Base-by-base conservation (phyloP, 1,140 invertebrate species). In the Heliconius hermathena region DNA sequence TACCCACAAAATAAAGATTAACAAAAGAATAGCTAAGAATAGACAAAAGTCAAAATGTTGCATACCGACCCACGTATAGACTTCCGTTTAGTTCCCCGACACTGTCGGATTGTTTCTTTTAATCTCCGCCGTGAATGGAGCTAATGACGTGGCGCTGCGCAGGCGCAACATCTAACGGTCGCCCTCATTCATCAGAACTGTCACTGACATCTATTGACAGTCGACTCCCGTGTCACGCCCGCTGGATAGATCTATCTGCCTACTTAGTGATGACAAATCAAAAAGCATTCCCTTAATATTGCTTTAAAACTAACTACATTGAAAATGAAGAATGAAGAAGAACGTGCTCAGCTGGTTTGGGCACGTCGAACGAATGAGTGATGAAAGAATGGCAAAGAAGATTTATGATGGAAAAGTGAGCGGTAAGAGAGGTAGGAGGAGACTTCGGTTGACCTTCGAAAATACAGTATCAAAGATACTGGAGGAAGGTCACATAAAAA, bases 191-290 rank as follows among this genome's bases (percentile, higher is more conserved):
- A 93, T 93, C 93, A 93, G 87, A 88, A 87, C 88, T 92, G 91
- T 93, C 93, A 92, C 87, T 89, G 91, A 90, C 93, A 93, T 92
- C 91, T 94, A 94, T 94, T 93, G 93, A 91, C 91, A 92, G 89
- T 83, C 85, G 83, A 87, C 90, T 91, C 87, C 87, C 88, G 88
- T 88, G 88, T 85, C 85, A 91, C 86, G 90, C 90, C 90, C 82
- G 84, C 83, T 83, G 76, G 57, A 74, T 80, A 84, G 80, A 81
- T 49, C 54, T 75, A 26, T 66, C 54, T 76, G n/a, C 74, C 22
- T 60, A 38, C 60, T 66, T 73, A 38, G 49, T 38, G 71, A 76
- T 76, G 70, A 76, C 33, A 80, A 80, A 80, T 76, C 49, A 73
- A 38, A 73, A 66, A 66, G 18, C 54, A 60, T 16, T 60, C 16